Conservation (phyloP, 1,140 invertebrate genomes). For the Oryzaephilus surinamensis region DNA sequence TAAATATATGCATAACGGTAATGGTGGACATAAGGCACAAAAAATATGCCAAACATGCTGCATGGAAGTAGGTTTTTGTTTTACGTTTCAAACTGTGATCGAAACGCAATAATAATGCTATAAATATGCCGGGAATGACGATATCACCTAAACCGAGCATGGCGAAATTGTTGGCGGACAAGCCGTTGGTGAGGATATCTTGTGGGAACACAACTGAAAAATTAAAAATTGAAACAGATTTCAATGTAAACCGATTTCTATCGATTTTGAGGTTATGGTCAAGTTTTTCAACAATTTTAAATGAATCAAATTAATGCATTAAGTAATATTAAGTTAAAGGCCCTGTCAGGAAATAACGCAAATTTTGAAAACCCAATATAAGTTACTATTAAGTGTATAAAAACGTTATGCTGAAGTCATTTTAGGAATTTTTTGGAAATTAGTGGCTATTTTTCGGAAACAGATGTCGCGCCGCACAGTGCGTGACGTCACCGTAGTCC, state of each 20-base stretch:
- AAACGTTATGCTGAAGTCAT: too few species aligned
- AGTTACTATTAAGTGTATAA: too few species aligned
- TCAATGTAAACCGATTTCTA: neutral
- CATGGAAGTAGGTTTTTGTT: slow-evolving; percentile 84
- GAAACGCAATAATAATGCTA: slow-evolving; percentile 91
- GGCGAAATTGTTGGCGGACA: slow-evolving; percentile 89
- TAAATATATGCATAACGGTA: slow-evolving; percentile 96
- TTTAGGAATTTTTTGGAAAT: too few species aligned
- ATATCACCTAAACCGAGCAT: slow-evolving; percentile 99
- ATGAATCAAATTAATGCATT: too few species aligned
- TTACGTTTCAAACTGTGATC: slow-evolving; percentile 86
- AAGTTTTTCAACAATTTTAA: too few species aligned
- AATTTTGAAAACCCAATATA: too few species aligned
- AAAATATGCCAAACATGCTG: slow-evolving; percentile 91
- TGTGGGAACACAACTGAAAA: slow-evolving; percentile 93
- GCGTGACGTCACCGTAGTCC: too few species aligned
- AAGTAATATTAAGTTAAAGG: too few species aligned
- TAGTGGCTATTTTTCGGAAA: too few species aligned
- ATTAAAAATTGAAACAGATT: slow-evolving; percentile 4
- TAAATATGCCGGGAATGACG: slow-evolving; percentile 98
- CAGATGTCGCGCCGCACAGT: too few species aligned
- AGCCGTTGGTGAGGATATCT: slow-evolving; percentile 87
- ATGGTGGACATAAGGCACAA: slow-evolving; percentile 89
- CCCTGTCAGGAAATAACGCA: too few species aligned
- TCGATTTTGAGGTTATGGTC: too few species aligned